These are phyloP conservation scores for Oscheius sp. DNA, from an alignment of 1,140 invertebrate genomes.

Conservation along the genomic window DNA sequence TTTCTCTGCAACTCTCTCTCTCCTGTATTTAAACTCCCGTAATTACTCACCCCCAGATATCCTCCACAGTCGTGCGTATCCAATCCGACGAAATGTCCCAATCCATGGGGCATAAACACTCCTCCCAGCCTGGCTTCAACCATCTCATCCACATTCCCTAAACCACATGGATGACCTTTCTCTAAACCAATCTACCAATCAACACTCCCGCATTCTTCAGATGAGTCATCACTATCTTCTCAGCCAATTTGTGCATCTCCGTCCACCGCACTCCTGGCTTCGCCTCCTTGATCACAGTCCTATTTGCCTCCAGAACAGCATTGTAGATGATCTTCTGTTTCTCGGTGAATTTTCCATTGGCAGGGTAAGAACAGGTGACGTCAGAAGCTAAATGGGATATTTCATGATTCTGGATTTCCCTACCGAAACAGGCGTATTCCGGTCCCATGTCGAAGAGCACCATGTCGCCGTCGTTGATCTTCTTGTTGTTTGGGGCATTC, in stretches of 20 bases:
- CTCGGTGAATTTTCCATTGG: conserved; percentile 87
- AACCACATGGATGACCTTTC: too few species aligned
- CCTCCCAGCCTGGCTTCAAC: conserved; percentile 73
- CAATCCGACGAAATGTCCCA: conserved; percentile 88
- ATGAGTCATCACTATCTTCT: conserved; percentile 73
- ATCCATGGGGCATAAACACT: conserved; percentile 90
- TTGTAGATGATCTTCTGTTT: conserved; percentile 92
- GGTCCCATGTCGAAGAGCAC: conserved; percentile 97
- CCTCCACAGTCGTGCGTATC: conserved; percentile 98
- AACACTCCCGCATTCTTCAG: conserved; percentile 76
- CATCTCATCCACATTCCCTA: conserved; percentile 84
- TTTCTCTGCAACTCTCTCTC: too few species aligned
- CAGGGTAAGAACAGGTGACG: conserved; percentile 92
- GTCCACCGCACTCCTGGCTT: conserved; percentile 82
- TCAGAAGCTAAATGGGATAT: conserved; percentile 70
- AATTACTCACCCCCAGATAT: conserved; percentile 66
- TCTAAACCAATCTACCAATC: too few species aligned
- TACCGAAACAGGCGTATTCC: conserved; percentile 85
- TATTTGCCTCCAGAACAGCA: conserved; percentile 79
- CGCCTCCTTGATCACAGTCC: conserved; percentile 76
- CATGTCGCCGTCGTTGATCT: conserved; percentile 81
- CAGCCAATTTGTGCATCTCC: conserved; percentile 88
- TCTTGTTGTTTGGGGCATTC: conserved; percentile 81
- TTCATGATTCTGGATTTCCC: neutral
- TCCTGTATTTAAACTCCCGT: too few species aligned